Conservation (phyloP, 2,797 vertebrate genomes). For the Arctocebus calabarensis region DNA sequence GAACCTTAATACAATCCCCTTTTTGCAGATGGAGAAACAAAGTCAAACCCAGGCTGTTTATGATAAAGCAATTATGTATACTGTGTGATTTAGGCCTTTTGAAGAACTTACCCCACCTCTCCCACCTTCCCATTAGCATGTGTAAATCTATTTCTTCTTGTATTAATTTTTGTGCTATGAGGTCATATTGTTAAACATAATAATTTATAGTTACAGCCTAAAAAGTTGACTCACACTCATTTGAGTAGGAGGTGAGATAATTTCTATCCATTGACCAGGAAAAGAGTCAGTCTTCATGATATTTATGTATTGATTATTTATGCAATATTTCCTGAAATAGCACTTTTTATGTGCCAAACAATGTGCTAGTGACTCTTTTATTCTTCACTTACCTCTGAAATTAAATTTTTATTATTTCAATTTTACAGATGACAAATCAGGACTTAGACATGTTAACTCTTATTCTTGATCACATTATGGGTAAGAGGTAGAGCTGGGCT, state of each 20-base stretch:
- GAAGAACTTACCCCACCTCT: background rate
- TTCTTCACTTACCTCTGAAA: background rate
- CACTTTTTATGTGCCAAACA: background rate
- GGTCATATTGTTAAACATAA: background rate
- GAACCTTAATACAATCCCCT: background rate
- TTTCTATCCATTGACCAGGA: background rate
- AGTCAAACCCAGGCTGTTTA: background rate
- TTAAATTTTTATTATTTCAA: background rate
- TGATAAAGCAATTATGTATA: background rate
- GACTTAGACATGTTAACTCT: background rate
- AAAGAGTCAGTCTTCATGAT: slow-evolving; percentile 17
- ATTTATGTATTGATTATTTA: background rate
- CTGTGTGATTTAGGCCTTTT: background rate
- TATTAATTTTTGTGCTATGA: slow-evolving; percentile 6
- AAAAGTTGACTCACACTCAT: background rate
- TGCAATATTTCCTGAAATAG: background rate
- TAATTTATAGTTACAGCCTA: background rate
- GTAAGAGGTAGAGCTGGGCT: background rate
- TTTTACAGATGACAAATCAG: background rate
- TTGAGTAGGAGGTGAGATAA: background rate
- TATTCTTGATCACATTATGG: background rate
- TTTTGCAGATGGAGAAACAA: background rate
- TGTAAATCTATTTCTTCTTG: background rate
- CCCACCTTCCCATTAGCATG: background rate
- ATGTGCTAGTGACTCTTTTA: background rate